Percentiles rank a stretch among this genome's conserved stretches.
phyloP scores from a whole-genome alignment of 2,888 invertebrate species.

The Hesperia comma region DNA sequence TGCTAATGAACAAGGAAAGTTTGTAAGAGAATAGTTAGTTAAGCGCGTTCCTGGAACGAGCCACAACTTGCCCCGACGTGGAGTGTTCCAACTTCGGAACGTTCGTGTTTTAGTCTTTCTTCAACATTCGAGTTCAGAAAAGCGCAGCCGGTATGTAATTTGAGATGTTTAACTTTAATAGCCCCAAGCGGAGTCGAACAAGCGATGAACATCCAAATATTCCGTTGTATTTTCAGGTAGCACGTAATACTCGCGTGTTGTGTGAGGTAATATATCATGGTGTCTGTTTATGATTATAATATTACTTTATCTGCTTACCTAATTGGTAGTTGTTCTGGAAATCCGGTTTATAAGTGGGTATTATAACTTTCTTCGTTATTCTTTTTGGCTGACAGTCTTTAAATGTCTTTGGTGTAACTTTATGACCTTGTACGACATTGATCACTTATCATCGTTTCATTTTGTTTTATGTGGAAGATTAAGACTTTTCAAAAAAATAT shows the following conservation, averaged over 20 bases:
- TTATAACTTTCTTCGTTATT: no score
- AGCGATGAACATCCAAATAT: constrained; percentile 2
- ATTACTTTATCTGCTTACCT: no score
- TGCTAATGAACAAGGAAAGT: constrained; percentile 30
- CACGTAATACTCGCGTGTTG: not conserved
- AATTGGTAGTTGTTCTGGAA: no score
- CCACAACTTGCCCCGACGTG: constrained; percentile 6
- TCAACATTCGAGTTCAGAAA: constrained; percentile 8
- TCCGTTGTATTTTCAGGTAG: constrained; percentile 4
- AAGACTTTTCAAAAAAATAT: no score
- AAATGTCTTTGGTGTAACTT: no score
- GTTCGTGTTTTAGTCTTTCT: constrained; percentile 15
- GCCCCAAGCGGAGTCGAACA: not conserved
- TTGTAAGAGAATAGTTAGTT: constrained; percentile 22
- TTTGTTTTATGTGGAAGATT: no score
- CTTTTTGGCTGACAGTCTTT: no score
- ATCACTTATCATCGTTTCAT: no score
- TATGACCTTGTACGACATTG: no score
- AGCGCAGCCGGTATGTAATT: constrained; percentile 14
- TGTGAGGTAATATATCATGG: not conserved
- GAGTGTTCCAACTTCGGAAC: not conserved
- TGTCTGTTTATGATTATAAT: not conserved
- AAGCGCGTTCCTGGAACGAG: constrained; percentile 6
- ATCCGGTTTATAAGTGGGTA: no score
- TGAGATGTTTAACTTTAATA: constrained; percentile 15